Evolutionary conservation across 2,113 vertebrate genomes (phyloP), one percentile per base, ranked within the genome.

Genomic region (Cyanoliseus patagonus): DNA sequence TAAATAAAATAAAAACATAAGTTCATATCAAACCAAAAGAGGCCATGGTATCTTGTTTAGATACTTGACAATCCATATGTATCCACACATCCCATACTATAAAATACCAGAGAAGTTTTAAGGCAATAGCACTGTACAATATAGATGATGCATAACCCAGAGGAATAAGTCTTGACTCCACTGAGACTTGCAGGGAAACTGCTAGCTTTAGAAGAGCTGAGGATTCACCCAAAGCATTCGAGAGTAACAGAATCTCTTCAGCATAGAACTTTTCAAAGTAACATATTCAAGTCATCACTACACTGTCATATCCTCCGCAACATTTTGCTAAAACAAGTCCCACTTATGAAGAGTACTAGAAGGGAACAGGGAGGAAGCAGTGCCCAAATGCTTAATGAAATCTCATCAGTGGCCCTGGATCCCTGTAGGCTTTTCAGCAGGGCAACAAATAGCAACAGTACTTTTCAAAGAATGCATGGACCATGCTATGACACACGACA

Each of bases 401-500:
- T 42, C 39, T 93, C 41, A 79, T 82, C 30, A 25, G 11, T 27
- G 6, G 17, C 18, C 18, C 10, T 57, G 20, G 17, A 81, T 35
- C 7, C 6, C n/a, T 49, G 11, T 57, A 59, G 14, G 22, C 4
- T 81, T 61, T 67, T 25, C 9, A 46, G 5, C 3, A 22, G 55
- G 13, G 28, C 31, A n/a, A 15, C 1, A 1, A 8, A 44, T 47
- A 55, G 22, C 5, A 52, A 3, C 6, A 77, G 30, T n/a, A 80
- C 17, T 11, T 52, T 53, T 86, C 73, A 67, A 37, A 66, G 30
- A 81, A 81, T 2, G 13, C 20, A 18, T 9, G n/a, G 33, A 37
- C 41, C 15, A 15, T 41, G 17, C 18, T 39, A 5, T 20, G 44
- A 46, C 9, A 6, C 0, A 4, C 0, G 0, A 42, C 10, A 76